These are phyloP conservation scores for Phortica magna DNA, from an alignment of 2,888 invertebrate species.

Conservation along the genomic window DNA sequence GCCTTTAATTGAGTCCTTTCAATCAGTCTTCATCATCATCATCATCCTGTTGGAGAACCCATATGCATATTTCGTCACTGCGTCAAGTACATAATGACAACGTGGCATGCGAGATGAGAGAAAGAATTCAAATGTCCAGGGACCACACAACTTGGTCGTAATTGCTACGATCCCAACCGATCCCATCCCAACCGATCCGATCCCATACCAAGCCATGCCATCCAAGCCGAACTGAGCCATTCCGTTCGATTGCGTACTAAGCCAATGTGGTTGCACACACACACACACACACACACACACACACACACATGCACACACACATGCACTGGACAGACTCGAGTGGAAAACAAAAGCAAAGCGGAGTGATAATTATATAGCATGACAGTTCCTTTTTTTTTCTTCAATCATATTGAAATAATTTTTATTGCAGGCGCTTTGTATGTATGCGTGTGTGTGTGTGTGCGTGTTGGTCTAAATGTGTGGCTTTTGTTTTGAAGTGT, in stretches of 20 bases:
- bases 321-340: constrained; percentile 36
- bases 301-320: constrained; percentile 10
- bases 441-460: constrained; percentile 45
- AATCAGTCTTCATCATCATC: too few species aligned
- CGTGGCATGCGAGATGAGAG: neutral
- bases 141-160: constrained; percentile 23
- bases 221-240: neutral
- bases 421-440: constrained; percentile 28
- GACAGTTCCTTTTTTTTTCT: constrained; percentile 65
- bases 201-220: neutral
- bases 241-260: neutral
- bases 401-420: neutral
- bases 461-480: constrained; percentile 61
- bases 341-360: constrained; percentile 33
- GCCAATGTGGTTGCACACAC: neutral
- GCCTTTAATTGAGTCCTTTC: constrained; percentile 25
- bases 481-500: constrained; percentile 65
- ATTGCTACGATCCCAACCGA: constrained; percentile 1
- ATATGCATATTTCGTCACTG: constrained; percentile 6
- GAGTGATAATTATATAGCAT: constrained; percentile 70
- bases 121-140: neutral
- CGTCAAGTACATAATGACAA: constrained; percentile 29
- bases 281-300: constrained; percentile 31
- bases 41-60: neutral
- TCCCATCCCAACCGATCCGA: neutral